Evolutionary conservation across 2,888 invertebrate genomes (phyloP).

Genomic region (Caenorhabditis doughertyi): DNA sequence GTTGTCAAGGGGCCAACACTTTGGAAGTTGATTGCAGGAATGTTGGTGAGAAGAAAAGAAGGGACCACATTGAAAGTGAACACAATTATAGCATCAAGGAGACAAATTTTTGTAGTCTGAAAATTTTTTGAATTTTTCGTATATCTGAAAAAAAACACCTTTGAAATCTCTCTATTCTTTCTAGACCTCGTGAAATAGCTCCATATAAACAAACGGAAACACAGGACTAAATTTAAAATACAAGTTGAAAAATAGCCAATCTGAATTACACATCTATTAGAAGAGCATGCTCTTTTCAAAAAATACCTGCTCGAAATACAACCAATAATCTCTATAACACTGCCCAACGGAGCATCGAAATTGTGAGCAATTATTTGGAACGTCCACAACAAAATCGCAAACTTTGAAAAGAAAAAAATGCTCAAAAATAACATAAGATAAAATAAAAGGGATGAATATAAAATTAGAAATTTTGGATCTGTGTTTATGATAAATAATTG

Average conservation of each 20-base stretch:
- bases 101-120: conserved; percentile 10
- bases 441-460: background rate
- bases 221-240: background rate
- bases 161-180: conserved; percentile 2
- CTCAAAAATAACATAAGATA: background rate
- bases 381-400: conserved; percentile 12
- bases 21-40: conserved; percentile 18
- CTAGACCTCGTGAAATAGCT: background rate
- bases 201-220: conserved; percentile 19
- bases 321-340: conserved; percentile 33
- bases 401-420: conserved; percentile 7
- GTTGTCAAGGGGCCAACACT: conserved; percentile 20
- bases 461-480: conserved; percentile 2
- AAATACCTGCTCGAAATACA: conserved; percentile 32
- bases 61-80: conserved; percentile 28
- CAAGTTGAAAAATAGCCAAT: conserved; percentile 30
- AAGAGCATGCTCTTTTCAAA: too few species aligned
- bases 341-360: conserved; percentile 19
- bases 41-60: conserved; percentile 10
- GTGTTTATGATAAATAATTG: conserved; percentile 30
- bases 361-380: conserved; percentile 20
- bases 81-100: background rate
- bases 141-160: background rate
- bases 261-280: too few species aligned
- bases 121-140: background rate